Conservation (phyloP, 2,797 vertebrate species). For the Naso thynnoides region DNA sequence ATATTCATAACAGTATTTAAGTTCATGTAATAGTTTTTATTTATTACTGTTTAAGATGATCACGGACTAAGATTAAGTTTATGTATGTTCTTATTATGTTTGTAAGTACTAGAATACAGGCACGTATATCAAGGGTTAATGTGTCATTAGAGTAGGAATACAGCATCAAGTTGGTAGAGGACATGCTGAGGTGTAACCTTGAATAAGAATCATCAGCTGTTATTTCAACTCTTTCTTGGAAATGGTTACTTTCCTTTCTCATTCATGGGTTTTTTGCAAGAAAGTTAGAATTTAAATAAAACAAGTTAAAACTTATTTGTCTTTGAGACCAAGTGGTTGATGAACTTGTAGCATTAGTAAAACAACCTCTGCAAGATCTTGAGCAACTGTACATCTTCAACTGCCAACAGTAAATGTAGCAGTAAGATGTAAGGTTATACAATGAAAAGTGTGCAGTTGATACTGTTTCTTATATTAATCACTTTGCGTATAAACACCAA, state of each 20-base stretch:
- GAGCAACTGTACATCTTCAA: neutral
- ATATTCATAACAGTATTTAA: too few species aligned
- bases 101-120: neutral
- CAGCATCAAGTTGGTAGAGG: neutral
- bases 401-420: neutral
- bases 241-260: neutral
- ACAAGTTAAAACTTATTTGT: neutral
- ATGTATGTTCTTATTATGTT: neutral
- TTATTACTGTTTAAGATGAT: neutral
- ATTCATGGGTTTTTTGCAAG: neutral
- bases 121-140: neutral
- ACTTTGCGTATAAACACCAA: too few species aligned
- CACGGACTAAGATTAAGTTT: neutral
- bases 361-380: neutral
- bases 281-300: neutral
- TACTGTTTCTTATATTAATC: neutral
- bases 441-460: neutral
- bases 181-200: neutral
- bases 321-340: neutral
- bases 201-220: neutral
- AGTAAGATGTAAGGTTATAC: neutral
- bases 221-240: neutral
- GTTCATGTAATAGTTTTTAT: neutral
- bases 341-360: neutral
- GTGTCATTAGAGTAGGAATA: neutral